Percentiles rank a stretch among this genome's conserved stretches.
Conservation (phyloP, 2,113 vertebrate genomes). For the Paraplagusia blochii region DNA sequence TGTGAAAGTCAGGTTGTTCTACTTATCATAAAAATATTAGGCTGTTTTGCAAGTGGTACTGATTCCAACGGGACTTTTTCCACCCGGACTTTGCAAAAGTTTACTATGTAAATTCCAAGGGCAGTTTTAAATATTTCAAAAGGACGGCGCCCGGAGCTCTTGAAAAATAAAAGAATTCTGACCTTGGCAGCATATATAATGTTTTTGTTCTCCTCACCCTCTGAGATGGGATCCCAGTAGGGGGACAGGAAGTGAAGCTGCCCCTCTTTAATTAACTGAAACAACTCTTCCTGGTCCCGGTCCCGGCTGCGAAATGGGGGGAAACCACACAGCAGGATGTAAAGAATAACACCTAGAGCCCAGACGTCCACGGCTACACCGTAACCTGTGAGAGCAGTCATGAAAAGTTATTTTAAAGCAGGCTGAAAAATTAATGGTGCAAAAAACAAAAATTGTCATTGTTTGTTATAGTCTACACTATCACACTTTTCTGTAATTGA, state of each 20-base stretch:
- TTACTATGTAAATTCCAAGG: no score
- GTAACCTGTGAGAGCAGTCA: constrained; percentile 80
- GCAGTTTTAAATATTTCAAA: no score
- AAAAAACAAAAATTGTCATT: neutral
- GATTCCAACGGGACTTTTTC: no score
- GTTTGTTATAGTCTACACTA: neutral
- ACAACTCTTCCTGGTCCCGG: constrained; percentile 91
- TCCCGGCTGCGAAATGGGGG: constrained; percentile 93
- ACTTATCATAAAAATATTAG: no score
- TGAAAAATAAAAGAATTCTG: no score
- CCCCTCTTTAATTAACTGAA: constrained; percentile 88
- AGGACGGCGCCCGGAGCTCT: no score
- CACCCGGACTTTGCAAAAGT: no score
- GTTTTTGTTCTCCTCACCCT: constrained; percentile 75
- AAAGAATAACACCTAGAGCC: constrained; percentile 95
- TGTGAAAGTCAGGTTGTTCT: no score
- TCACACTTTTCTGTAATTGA: neutral
- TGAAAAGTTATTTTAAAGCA: constrained; percentile 1
- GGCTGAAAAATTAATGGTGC: neutral
- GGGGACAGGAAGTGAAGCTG: constrained; percentile 88
- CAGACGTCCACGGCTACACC: constrained; percentile 93
- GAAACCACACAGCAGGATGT: constrained; percentile 92
- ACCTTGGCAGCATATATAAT: neutral
- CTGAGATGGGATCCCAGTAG: constrained; percentile 93
- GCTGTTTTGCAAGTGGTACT: no score